A percentile compares a stretch with the other conserved stretches of the same genome.
These are phyloP conservation scores for Melipona quadrifasciata DNA, from an alignment of 1,140 invertebrate genomes.

Conservation along the genomic window DNA sequence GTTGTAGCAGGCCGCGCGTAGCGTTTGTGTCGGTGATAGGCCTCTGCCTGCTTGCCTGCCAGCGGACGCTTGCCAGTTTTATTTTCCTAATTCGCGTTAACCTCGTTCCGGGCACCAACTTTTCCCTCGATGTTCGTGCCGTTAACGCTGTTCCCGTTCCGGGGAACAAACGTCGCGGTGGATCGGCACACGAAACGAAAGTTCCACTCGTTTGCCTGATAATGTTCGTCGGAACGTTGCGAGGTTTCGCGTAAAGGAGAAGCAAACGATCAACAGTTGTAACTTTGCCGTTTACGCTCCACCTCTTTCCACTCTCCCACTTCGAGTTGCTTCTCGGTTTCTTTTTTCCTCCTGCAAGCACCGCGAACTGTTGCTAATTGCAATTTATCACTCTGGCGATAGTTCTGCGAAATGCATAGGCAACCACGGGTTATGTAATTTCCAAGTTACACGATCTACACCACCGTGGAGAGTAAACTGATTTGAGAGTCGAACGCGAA, in stretches of 20 bases:
- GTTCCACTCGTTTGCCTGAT: conserved; percentile 16
- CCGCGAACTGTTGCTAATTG: background rate
- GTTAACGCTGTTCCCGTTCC: conserved; percentile 38
- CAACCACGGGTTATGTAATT: background rate
- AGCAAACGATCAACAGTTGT: background rate
- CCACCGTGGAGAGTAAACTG: background rate
- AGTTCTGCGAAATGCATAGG: background rate
- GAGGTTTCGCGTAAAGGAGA: background rate
- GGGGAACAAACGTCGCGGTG: background rate
- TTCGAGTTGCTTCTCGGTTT: background rate
- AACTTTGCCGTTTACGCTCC: background rate
- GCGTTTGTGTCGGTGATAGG: conserved; percentile 24
- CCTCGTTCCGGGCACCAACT: conserved; percentile 28
- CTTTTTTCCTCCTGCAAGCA: background rate
- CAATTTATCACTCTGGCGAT: background rate
- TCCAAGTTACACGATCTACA: background rate
- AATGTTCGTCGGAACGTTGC: background rate
- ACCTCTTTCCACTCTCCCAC: background rate
- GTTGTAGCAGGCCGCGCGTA: background rate
- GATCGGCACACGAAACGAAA: conserved; percentile 32
- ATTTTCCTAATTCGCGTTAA: conserved; percentile 46
- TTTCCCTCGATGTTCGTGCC: conserved; percentile 29
- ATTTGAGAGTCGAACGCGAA: background rate
- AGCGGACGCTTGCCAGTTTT: conserved; percentile 16
- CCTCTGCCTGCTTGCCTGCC: too few relatives aligned